These are phyloP conservation scores for Thinocorus orbignyianus DNA, from an alignment of 2,113 vertebrate genomes.

Conservation along the genomic window DNA sequence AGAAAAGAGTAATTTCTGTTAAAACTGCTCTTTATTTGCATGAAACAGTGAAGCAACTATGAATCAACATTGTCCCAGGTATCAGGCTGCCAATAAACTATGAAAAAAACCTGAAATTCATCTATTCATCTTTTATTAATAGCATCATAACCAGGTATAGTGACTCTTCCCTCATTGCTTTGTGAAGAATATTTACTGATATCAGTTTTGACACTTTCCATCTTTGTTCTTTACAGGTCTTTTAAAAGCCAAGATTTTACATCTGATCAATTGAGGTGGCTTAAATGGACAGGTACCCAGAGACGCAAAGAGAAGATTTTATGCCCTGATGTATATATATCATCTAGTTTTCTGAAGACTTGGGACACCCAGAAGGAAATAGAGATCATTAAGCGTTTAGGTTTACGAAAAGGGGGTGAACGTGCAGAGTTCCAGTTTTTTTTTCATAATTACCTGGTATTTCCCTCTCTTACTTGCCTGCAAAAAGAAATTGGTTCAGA, in stretches of 20 bases:
- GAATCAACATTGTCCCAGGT: background rate
- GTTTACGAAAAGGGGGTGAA: too few relatives aligned
- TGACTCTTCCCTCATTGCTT: background rate
- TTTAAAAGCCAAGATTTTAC: background rate
- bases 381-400: background rate
- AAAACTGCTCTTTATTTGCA: background rate
- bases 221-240: constrained; percentile 7
- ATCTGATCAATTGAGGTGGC: background rate
- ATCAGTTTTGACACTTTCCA: background rate
- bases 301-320: background rate
- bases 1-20: background rate
- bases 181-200: constrained; percentile 7
- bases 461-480: background rate
- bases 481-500: background rate
- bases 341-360: background rate
- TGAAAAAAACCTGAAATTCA: background rate
- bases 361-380: background rate
- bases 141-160: background rate
- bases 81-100: background rate
- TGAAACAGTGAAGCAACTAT: background rate
- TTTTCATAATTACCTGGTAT: too few relatives aligned
- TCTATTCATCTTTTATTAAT: constrained; percentile 4
- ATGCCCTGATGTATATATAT: background rate
- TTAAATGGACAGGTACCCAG: background rate
- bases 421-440: too few relatives aligned